Percentiles rank a stretch among this genome's conserved stretches.
Conservation (phyloP, 2,888 invertebrate species). For the Platycheirus albimanus region DNA sequence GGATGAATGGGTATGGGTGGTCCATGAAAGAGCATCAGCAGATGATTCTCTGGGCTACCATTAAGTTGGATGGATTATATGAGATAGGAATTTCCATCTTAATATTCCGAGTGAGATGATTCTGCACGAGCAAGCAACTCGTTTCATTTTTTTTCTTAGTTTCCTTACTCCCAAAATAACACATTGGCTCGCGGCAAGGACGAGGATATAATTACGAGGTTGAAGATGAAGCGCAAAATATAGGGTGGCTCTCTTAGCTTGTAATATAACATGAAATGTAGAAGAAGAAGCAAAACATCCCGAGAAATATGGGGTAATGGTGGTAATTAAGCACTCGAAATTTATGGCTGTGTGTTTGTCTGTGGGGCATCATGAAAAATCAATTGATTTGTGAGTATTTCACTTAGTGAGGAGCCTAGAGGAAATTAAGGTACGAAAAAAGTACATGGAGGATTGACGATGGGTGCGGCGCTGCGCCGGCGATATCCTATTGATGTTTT, state of each 20-base stretch:
- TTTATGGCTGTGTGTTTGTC: slow-evolving; percentile 41
- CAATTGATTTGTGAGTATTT: slow-evolving; percentile 58
- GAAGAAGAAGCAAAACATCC: slow-evolving; percentile 18
- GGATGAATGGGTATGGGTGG: slow-evolving; percentile 69
- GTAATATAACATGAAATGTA: slow-evolving; percentile 56
- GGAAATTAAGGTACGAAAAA: not conserved
- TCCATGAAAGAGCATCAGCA: slow-evolving; percentile 30
- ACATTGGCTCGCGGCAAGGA: slow-evolving; percentile 23
- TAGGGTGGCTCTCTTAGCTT: not conserved
- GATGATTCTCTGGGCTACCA: slow-evolving; percentile 43
- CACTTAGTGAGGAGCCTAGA: slow-evolving; percentile 12
- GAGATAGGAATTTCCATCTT: slow-evolving; percentile 65
- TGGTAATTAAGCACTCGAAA: slow-evolving; percentile 61
- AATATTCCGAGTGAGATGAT: slow-evolving; percentile 59
- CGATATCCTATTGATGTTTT: slow-evolving; percentile 12
- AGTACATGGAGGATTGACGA: not conserved
- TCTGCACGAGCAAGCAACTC: slow-evolving; percentile 24
- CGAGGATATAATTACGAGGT: slow-evolving; percentile 52
- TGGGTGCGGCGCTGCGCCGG: no score
- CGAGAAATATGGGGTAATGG: slow-evolving; percentile 44
- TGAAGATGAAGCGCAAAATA: slow-evolving; percentile 19
- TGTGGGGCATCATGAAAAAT: slow-evolving; percentile 36
- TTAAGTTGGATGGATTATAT: slow-evolving; percentile 71
- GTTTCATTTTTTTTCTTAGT: slow-evolving; percentile 8
- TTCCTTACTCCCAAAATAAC: slow-evolving; percentile 1